phyloP scores from a whole-genome alignment of 2,888 invertebrate species.

The Cistogaster globosa region DNA sequence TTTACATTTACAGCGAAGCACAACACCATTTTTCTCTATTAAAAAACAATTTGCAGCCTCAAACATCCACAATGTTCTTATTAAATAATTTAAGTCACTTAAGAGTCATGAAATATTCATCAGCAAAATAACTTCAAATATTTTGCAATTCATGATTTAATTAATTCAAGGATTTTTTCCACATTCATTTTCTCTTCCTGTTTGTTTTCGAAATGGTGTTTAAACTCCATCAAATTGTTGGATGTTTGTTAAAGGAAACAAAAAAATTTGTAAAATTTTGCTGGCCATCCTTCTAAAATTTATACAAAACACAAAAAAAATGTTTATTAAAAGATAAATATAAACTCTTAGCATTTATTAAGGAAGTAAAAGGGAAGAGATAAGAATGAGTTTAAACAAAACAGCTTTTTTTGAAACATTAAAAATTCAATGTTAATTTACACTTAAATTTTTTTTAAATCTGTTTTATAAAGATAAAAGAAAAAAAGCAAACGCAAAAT shows the following conservation, averaged over 20 bases:
- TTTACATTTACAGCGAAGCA: too few species aligned
- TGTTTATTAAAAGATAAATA: conserved; percentile 32
- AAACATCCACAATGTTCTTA: too few species aligned
- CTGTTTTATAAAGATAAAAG: neutral
- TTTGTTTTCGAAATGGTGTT: neutral
- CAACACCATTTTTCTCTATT: too few species aligned
- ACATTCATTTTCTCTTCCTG: neutral
- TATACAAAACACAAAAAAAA: conserved; percentile 25
- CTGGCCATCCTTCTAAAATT: neutral
- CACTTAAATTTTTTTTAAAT: conserved; percentile 62
- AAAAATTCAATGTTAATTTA: conserved; percentile 73
- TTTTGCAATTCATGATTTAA: neutral
- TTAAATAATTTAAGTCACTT: neutral
- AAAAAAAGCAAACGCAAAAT: conserved; percentile 27
- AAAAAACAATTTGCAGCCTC: too few species aligned
- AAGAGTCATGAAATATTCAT: neutral
- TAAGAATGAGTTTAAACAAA: conserved; percentile 53
- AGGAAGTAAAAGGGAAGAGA: conserved; percentile 15
- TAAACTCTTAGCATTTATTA: conserved; percentile 42
- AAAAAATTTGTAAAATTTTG: conserved; percentile 32
- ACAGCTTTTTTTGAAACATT: conserved; percentile 38
- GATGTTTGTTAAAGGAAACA: conserved; percentile 32
- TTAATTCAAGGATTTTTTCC: neutral
- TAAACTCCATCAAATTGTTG: conserved; percentile 38
- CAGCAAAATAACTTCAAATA: neutral